Evolutionary conservation across 2,888 invertebrate species (phyloP).

Genomic region (Prosopocoilus inquinatus): DNA sequence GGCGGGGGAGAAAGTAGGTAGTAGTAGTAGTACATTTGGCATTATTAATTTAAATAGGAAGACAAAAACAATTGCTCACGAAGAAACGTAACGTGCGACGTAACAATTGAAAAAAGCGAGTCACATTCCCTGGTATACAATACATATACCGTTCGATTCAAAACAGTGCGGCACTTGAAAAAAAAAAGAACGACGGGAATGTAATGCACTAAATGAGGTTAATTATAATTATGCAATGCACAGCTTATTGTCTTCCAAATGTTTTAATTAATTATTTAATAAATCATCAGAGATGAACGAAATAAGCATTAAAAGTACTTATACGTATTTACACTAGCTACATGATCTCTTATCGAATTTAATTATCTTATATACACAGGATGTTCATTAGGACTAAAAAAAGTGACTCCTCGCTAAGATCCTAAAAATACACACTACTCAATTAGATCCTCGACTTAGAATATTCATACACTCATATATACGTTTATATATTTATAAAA

Average conservation of each 20-base stretch:
- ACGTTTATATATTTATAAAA: no score
- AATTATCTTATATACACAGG: no score
- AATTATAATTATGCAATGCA: slow-evolving; percentile 19
- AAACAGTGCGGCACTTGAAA: no score
- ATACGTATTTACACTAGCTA: not conserved
- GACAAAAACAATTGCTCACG: slow-evolving; percentile 24
- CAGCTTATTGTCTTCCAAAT: slow-evolving; percentile 36
- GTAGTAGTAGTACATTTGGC: slow-evolving; percentile 46
- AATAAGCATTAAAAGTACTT: no score
- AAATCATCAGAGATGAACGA: not conserved
- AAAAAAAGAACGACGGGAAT: no score
- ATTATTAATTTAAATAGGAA: slow-evolving; percentile 32
- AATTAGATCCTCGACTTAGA: no score
- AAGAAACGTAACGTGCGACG: not conserved
- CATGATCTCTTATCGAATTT: not conserved
- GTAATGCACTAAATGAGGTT: no score
- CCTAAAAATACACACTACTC: no score
- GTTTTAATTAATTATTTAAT: not conserved
- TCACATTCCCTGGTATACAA: not conserved
- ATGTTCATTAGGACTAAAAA: no score
- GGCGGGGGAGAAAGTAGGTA: slow-evolving; percentile 38
- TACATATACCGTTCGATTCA: no score
- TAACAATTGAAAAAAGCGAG: not conserved
- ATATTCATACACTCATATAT: no score
- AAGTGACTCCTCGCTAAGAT: no score